A percentile compares a stretch with the other conserved stretches of the same genome.
phyloP scores from a whole-genome alignment of 2,797 vertebrate genomes.

The Platalea minor region DNA sequence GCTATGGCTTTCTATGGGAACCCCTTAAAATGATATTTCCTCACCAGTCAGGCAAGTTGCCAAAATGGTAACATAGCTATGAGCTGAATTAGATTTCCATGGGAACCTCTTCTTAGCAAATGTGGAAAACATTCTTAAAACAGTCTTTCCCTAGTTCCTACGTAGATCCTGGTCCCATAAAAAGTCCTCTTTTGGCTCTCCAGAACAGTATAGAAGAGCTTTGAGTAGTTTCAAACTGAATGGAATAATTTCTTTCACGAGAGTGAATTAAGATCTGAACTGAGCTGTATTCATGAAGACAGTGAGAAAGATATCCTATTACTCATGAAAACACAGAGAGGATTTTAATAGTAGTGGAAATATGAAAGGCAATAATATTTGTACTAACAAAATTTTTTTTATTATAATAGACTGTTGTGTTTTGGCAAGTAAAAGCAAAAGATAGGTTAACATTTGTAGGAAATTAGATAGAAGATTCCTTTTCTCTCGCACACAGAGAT shows the following conservation, averaged over 20 bases:
- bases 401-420: neutral
- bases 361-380: neutral
- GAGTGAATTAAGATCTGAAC: neutral
- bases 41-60: neutral
- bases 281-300: neutral
- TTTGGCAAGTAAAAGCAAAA: neutral
- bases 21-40: slow-evolving; percentile 6
- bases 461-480: neutral
- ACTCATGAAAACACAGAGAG: neutral
- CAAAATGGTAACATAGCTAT: slow-evolving; percentile 12
- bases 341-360: neutral
- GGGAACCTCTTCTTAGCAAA: slow-evolving; percentile 12
- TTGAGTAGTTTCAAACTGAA: neutral
- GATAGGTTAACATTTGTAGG: neutral
- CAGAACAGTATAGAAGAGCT: slow-evolving; percentile 13
- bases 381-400: neutral
- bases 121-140: slow-evolving; percentile 3
- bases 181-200: neutral
- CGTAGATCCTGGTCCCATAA: neutral
- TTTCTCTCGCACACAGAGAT: neutral
- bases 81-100: slow-evolving; percentile 39
- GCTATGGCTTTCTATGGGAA: neutral
- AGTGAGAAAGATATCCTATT: neutral
- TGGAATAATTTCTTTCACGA: neutral
- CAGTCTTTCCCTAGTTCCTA: slow-evolving; percentile 24